Evolutionary conservation across 1,140 invertebrate genomes (phyloP), one percentile per base, ranked within the genome.

Genomic region (Camponotus vicinus): DNA sequence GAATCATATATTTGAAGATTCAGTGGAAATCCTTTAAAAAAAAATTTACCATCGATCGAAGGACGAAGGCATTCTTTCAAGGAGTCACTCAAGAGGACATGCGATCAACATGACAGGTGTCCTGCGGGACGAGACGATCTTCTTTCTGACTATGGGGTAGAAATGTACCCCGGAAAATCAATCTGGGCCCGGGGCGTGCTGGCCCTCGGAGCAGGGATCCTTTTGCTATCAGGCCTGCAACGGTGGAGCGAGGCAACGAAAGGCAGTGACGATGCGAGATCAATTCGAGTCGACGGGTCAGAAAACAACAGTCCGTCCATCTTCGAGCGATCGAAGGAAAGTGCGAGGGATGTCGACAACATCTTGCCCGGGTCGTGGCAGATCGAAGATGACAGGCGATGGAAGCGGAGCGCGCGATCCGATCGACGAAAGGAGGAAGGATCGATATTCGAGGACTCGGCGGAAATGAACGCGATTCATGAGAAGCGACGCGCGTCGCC

Each of bases 101-200:
- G 78, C 66, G 32, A 37, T 37, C 9, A 37, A 49, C 79, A 75
- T 63, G 79, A 75, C 79, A 83, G 69, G 79, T 63, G 79, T 61
- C 57, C 21, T 49, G 69, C 63, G 64, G 59, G 66, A 34, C 84
- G 76, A 59, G 86, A 57, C 34, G 57, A 52, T 69, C 7, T 27
- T 34, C 83, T 63, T 91, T 80, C 59, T 91, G 92, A 94, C 89
- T 92, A 94, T 94, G 94, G 94, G 93, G 93, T 93, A 93, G 93
- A 88, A 78, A 94, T 95, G 94, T 89, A 92, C 91, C 90, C 80
- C 84, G 91, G 91, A 93, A 94, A 80, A 91, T 92, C 88, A 86
- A 57, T 86, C 45, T 90, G 92, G 92, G 83, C 80, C 85, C 90
- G 88, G 92, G 92, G 89, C 92, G 84, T 92, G 64, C 64, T 93